Conservation (phyloP, 2,113 vertebrate species). For the Nothoprocta pentlandii region DNA sequence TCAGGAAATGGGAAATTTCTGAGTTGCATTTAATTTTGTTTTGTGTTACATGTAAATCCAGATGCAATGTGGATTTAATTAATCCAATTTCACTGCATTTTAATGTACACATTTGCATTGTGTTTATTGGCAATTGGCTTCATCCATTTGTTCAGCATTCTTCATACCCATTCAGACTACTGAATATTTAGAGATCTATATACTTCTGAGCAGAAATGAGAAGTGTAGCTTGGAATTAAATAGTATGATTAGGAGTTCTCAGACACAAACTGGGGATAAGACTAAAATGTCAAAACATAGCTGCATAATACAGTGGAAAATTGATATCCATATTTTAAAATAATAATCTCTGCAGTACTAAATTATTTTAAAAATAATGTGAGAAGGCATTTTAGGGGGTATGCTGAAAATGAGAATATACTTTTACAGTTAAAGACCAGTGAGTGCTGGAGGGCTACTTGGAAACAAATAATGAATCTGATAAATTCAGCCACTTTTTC, state of each 20-base stretch:
- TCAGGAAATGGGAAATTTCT: not conserved
- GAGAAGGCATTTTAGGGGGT: not conserved
- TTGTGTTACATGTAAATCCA: conserved; percentile 51
- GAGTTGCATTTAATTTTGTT: conserved; percentile 29
- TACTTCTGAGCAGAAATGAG: not conserved
- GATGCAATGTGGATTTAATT: conserved; percentile 62
- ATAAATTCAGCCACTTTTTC: not conserved
- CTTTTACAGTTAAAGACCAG: not conserved
- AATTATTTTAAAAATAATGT: not conserved
- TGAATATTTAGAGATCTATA: conserved; percentile 34
- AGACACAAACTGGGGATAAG: conserved; percentile 23
- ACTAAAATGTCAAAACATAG: conserved; percentile 61
- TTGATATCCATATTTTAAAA: not conserved
- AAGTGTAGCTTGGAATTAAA: conserved; percentile 48
- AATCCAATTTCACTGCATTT: conserved; percentile 65
- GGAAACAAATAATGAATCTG: conserved; percentile 25
- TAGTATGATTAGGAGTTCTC: not conserved
- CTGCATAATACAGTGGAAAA: conserved; percentile 44
- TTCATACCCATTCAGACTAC: conserved; percentile 40
- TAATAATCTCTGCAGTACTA: not conserved
- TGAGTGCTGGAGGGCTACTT: not conserved
- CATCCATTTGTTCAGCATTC: conserved; percentile 55
- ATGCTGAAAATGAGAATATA: not conserved
- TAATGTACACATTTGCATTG: conserved; percentile 66
- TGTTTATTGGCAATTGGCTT: conserved; percentile 59